Evolutionary conservation across 1,140 invertebrate species (phyloP), one percentile per base, ranked within the genome.

Genomic region (Lepidurus couesii): DNA sequence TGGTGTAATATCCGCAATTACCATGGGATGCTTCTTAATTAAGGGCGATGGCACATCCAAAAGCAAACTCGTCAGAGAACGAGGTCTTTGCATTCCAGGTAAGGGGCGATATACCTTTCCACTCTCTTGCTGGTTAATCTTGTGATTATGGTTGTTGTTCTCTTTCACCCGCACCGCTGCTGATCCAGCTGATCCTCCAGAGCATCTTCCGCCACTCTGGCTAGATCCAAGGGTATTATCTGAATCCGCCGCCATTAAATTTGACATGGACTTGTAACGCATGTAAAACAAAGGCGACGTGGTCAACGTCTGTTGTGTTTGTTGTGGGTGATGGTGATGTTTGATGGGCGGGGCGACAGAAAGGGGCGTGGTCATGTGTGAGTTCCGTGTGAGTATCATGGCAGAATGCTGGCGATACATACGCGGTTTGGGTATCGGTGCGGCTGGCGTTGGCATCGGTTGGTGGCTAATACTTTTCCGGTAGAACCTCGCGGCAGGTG

Each of bases 201-300:
- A 94, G 6, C 92, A 92, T 65, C 92, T 88, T 11, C 93, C 93
- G 43, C 93, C 93, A 16, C 93, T 94, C 84, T 94, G 92, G 84
- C 92, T 94, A 24, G 93, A 95, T 83, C 95, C 92, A 77, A 95
- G 86, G 7, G 94, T 95, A 3, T 93, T 92, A 78, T 92, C 85
- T 82, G 93, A 92, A 89, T 92, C 92, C 6, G 90, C 91, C 82
- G 91, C 90, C 78, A 91, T 90, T 4, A 93, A 87, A 84, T 93
- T 93, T 9, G 90, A 92, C 42, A 94, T 85, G 79, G 92, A 93
- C 83, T 94, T 94, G 84, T 94, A 94, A 0, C 92, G 88, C 80
- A 93, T 92, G 83, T 92, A 92, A 85, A 93, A 93, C 11, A 93
- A 86, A 1, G 92, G 92, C 5, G 92, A 93, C 65, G 92, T 42